Evolutionary conservation across 1,140 invertebrate species (phyloP), one percentile per base, ranked within the genome.

Genomic region (Neelides sp.): DNA sequence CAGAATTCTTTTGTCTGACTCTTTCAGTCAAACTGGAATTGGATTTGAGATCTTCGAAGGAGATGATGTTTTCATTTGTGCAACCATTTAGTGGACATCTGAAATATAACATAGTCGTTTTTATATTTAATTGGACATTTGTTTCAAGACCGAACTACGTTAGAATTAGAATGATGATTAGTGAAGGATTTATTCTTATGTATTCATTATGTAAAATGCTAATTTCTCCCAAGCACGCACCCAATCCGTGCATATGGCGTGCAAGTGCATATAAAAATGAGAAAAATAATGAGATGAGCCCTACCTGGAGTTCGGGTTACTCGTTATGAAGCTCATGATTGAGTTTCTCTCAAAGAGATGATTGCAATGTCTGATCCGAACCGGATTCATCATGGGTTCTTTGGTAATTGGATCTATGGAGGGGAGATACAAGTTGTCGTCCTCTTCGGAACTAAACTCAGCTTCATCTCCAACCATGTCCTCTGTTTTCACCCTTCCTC

Each of bases 41-140:
- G 5, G 22, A 22, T 15, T 50, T 41, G 10, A 59, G 51, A 46
- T 59, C 41, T 1, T 39, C 35, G 8, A 5, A n/a, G 3, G 46
- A 24, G 17, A 59, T 39, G 5, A 23, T 13, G 24, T 34, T 32
- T 3, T 35, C 15, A 35, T 59, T 59, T 1, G 4, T 12, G 23
- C 57, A 59, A 1, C 46, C 47, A 10, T 50, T 5, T 17, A 55
- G 26, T 20, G 57, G 57, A 49, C 57, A 59, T 17, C 53, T 59
- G 22, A 23, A 37, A n/a, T n/a, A n/a, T n/a, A n/a, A n/a, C n/a
- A n/a, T n/a, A n/a, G n/a, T n/a, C n/a, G n/a, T n/a, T n/a, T n/a
- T n/a, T n/a, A n/a, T n/a, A n/a, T n/a, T n/a, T n/a, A n/a, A n/a
- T n/a, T n/a, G n/a, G n/a, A n/a, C n/a, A n/a, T n/a, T n/a, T n/a